Percentiles rank a stretch among this genome's conserved stretches.
Evolutionary conservation across 2,797 vertebrate species (phyloP).

Genomic region (Pangasius krempfi): DNA sequence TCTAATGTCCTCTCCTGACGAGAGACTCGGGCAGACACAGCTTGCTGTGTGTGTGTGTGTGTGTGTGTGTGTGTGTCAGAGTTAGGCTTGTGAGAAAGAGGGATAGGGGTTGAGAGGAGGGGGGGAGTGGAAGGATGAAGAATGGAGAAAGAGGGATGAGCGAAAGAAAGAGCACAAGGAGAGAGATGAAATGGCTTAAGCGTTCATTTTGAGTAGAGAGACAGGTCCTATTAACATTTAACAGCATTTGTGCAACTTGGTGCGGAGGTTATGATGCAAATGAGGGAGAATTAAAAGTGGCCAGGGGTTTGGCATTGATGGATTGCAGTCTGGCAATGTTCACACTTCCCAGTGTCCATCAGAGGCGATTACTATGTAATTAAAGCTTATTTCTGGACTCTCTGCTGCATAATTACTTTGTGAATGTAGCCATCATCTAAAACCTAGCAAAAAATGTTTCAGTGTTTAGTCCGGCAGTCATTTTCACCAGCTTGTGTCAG

Average conservation of each 20-base stretch:
- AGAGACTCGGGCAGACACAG: constrained; percentile 74
- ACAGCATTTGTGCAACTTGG: constrained; percentile 99
- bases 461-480: constrained; percentile 96
- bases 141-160: constrained; percentile 34
- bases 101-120: constrained; percentile 20
- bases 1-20: constrained; percentile 92
- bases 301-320: constrained; percentile 99
- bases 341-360: constrained; percentile 99
- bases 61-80: constrained; percentile 24
- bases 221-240: constrained; percentile 99
- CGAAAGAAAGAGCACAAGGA: constrained; percentile 64
- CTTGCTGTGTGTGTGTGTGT: constrained; percentile 45
- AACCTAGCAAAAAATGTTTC: constrained; percentile 95
- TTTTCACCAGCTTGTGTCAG: constrained; percentile 94
- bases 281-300: constrained; percentile 99
- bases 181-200: constrained; percentile 98
- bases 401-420: constrained; percentile 99
- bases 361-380: constrained; percentile 99
- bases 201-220: constrained; percentile 99
- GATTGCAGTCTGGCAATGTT: constrained; percentile 99
- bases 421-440: constrained; percentile 99
- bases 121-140: constrained; percentile 52
- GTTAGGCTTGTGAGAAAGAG: constrained; percentile 7
- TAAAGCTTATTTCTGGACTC: constrained; percentile 99
- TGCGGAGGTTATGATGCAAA: constrained; percentile 99